Base-by-base conservation (phyloP, 2,113 vertebrate genomes). In the Trogon surrucura region DNA sequence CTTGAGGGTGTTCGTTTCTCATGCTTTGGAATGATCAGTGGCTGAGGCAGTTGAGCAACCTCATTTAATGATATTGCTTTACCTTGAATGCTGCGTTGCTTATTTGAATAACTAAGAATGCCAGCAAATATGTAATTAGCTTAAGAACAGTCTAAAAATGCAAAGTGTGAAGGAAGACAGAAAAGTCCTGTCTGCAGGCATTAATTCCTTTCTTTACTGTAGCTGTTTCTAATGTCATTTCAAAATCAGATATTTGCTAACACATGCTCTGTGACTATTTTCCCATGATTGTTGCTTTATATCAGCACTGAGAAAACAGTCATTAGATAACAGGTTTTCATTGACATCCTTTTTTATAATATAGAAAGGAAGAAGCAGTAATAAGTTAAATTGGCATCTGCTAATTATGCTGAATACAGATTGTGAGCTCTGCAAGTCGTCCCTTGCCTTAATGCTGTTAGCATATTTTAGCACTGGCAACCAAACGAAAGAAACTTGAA, bases 361-460 rank as follows among this genome's bases (percentile, higher is more conserved):
- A 96, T 87, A 93, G 95, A 89, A 96, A 85, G 80, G 78, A 94
- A 96, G 92, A 93, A 95, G 87, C 95, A 95, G 93, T 96, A 97
- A 96, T 97, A 96, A 97, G 94, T 95, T 94, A 94, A 96, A 96
- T 95, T 97, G 96, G 96, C 96, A 96, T 96, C 96, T 96, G 96
- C 95, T 97, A 97, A 97, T 97, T 97, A 97, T 97, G 89, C 96
- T 88, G 96, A 96, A 95, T 97, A 95, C 95, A 96, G 95, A 97
- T 96, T 97, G 95, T 30, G 25, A 96, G 96, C 95, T 96, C 94
- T 96, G 91, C 94, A 96, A 95, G 93, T 95, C 81, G 71, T 96
- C 95, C 91, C 89, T 96, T 96, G 92, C 95, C 84, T 97, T 96
- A 96, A 95, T 96, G 96, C 80, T 96, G 96, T 95, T 96, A 97